These are phyloP conservation scores for Camelus bactrianus DNA, from an alignment of 2,113 vertebrate species.

Conservation along the genomic window DNA sequence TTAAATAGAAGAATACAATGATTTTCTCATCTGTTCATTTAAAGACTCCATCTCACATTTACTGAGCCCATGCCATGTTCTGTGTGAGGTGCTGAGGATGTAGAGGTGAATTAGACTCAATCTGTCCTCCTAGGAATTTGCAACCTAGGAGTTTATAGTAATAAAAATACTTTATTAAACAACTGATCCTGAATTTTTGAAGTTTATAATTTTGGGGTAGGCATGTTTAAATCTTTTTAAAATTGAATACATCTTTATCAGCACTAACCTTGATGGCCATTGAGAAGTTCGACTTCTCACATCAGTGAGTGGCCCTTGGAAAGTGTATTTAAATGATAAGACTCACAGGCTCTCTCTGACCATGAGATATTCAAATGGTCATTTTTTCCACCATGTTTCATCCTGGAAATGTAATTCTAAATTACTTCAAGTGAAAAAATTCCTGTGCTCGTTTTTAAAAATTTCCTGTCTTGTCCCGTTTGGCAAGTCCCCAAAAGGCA, in stretches of 20 bases:
- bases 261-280: conserved; percentile 16
- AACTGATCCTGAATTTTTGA: neutral
- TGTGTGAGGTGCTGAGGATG: neutral
- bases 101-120: neutral
- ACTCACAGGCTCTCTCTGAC: conserved; percentile 55
- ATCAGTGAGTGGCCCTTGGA: neutral
- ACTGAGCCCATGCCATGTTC: neutral
- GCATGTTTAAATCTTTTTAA: conserved; percentile 53
- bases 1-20: neutral
- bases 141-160: neutral
- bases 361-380: conserved; percentile 55
- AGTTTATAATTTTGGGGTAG: conserved; percentile 59
- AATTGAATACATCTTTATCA: neutral
- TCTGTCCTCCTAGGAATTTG: neutral
- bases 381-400: conserved; percentile 53
- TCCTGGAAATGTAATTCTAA: conserved; percentile 47
- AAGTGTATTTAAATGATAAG: neutral
- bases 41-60: neutral
- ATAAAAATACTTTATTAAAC: neutral
- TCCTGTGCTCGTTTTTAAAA: conserved; percentile 67
- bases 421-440: conserved; percentile 46
- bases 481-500: conserved; percentile 27
- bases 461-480: conserved; percentile 53
- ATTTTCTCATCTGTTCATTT: neutral
- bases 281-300: neutral